Base-by-base conservation (phyloP, 2,113 vertebrate genomes). In the Arothron firmamentum region DNA sequence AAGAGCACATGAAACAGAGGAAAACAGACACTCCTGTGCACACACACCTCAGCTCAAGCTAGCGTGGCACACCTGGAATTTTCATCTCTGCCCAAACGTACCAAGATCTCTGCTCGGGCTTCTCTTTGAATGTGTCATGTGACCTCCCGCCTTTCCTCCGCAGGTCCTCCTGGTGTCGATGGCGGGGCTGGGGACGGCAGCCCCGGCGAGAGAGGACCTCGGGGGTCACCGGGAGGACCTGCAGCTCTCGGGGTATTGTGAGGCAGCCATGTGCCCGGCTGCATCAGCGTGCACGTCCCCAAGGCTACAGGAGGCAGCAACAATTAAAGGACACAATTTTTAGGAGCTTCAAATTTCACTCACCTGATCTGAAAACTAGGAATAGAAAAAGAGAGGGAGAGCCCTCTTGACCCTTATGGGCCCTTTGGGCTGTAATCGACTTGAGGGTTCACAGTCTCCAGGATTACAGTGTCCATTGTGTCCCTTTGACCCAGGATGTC, bases 401-500 rank as follows among this genome's bases (percentile, higher is more conserved):
- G 56, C 63, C 62, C 86, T 82, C 80, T 71, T 83, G 96, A 2
- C 96, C 95, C 86, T 98, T 99, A 65, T 3, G 89, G 91, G 43
- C 85, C 95, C 70, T 98, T 97, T 81, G 93, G 90, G 72, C 88
- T 91, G 60, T 94, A 98, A 25, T 99, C 95, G 79, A 93, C 71
- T 50, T 92, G 93, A 86, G 93, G 76, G 8, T 91, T 92, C 88
- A 83, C 96, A 99, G 76, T 97, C 95, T 0, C 88, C 89, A 0
- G 96, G 96, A 83, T 90, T 94, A 85, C 96, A 98, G 41, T 94
- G 93, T 3, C 96, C 96, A 0, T 98, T n/a, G n/a, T n/a, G n/a
- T n/a, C n/a, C n/a, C n/a, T n/a, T n/a, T n/a, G n/a, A n/a, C n/a
- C n/a, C n/a, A n/a, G n/a, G n/a, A n/a, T n/a, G n/a, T n/a, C n/a